Base-by-base conservation (phyloP, 2,797 vertebrate species). In the Eulemur rubriventer region DNA sequence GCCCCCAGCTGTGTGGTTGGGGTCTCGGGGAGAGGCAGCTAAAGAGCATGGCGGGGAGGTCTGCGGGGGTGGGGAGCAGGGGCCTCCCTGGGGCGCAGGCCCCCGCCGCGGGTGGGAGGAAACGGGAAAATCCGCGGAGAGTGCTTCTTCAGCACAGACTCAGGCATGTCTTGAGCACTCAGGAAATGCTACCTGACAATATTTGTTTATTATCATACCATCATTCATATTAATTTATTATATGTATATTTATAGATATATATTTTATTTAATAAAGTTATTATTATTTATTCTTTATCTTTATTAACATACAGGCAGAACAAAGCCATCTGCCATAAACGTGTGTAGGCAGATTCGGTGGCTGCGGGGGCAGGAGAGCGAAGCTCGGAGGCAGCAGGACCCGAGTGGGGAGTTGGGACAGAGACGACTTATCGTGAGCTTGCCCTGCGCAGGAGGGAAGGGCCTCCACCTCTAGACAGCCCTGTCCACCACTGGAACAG, bases 401-500 rank as follows among this genome's bases (percentile, higher is more conserved):
- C 41, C 18, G 28, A 26, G 13, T 5, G 13, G 59, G 43, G 30
- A 70, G 11, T 13, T 55, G 24, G 26, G 4, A 24, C 0, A 1
- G 80, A 50, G 13, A n/a, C 1, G 4, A 28, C 5, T 1, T 1
- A 5, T 10, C 7, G 63, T 0, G 41, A 69, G 33, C n/a, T 35
- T 12, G 33, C 46, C 46, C 52, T 10, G 55, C 28, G 38, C 46
- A 9, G 24, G 84, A 30, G 72, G 59, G 43, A 41, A 59, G 67
- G 52, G 28, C 43, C 55, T 14, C 22, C 14, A 9, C 38, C 4
- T 57, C 11, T 43, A 13, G 63, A 17, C 2, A 2, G 33, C 6
- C 38, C 33, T 3, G 7, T 33, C 13, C 0, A 0, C 18, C 65
- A 7, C 18, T 1, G 0, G 4, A 43, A 16, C 16, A 33, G 2